Evolutionary conservation across 2,888 invertebrate genomes (phyloP).

Genomic region (Limnephilus lunatus): DNA sequence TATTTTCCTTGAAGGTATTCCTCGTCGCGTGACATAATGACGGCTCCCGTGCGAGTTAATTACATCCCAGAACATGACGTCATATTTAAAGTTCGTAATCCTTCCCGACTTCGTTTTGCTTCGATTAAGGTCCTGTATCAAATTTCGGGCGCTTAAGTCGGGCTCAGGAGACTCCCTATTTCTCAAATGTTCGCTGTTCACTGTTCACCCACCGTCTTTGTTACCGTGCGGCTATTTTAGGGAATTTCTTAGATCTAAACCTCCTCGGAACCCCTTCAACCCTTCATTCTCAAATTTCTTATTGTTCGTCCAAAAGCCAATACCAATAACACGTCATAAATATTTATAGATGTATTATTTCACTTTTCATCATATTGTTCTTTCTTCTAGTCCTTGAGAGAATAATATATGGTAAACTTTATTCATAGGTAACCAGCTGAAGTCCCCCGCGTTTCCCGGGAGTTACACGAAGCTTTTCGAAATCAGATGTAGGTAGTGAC

Average conservation of each 20-base stretch:
- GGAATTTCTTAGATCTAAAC: not conserved
- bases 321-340: constrained; percentile 8
- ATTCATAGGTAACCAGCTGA: too few species aligned
- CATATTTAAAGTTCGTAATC: constrained; percentile 45
- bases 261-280: not conserved
- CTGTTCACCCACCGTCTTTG: not conserved
- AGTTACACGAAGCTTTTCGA: too few species aligned
- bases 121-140: constrained; percentile 47
- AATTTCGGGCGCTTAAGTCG: constrained; percentile 6
- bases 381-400: not conserved
- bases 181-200: not conserved
- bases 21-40: constrained; percentile 14
- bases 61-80: constrained; percentile 15
- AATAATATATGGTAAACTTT: not conserved
- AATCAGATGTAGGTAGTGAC: too few species aligned
- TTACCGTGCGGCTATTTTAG: not conserved
- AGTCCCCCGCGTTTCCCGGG: too few species aligned
- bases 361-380: not conserved
- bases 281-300: not conserved
- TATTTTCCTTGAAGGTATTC: not conserved
- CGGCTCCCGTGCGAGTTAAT: constrained; percentile 15
- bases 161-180: not conserved
- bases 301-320: not conserved
- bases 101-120: constrained; percentile 38
- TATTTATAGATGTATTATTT: not conserved